Evolutionary conservation across 2,888 invertebrate species (phyloP).

Genomic region (Tinea semifulvella): DNA sequence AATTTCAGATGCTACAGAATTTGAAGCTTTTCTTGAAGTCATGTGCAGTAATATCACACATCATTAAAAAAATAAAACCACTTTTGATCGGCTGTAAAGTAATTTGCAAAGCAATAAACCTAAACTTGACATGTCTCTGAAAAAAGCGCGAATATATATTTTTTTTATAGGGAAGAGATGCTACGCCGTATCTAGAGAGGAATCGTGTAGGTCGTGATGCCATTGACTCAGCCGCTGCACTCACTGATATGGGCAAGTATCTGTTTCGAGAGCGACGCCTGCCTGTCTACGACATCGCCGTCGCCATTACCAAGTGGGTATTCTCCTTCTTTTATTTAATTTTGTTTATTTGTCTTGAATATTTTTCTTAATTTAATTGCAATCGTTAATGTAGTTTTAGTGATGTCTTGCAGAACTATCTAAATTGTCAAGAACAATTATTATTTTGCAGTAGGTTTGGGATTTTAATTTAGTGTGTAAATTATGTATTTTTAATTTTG

Average conservation of each 20-base stretch:
- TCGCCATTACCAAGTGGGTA: constrained; percentile 95
- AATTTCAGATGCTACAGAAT: too few relatives aligned
- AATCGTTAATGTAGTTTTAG: neutral
- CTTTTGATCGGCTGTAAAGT: too few relatives aligned
- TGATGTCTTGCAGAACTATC: neutral
- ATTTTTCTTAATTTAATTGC: too few relatives aligned
- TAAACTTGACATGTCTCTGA: too few relatives aligned
- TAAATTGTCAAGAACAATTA: neutral
- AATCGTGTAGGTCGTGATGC: constrained; percentile 94
- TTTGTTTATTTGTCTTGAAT: too few relatives aligned
- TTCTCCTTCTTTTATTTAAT: too few relatives aligned
- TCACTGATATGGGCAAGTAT: constrained; percentile 97
- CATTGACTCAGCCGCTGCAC: constrained; percentile 92
- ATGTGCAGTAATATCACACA: too few relatives aligned
- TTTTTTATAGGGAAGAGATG: constrained; percentile 84
- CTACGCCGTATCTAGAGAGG: constrained; percentile 92
- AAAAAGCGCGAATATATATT: constrained; percentile 5
- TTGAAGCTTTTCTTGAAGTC: too few relatives aligned
- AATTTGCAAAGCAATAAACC: too few relatives aligned
- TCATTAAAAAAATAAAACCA: too few relatives aligned
- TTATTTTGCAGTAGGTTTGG: too few relatives aligned
- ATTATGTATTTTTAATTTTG: neutral
- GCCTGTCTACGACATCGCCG: constrained; percentile 95
- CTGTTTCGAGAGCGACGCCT: constrained; percentile 92
- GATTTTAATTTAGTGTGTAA: neutral